Percentiles rank a stretch among this genome's conserved stretches.
Conservation (phyloP, 2,797 vertebrate genomes). For the Eulemur albifrons region DNA sequence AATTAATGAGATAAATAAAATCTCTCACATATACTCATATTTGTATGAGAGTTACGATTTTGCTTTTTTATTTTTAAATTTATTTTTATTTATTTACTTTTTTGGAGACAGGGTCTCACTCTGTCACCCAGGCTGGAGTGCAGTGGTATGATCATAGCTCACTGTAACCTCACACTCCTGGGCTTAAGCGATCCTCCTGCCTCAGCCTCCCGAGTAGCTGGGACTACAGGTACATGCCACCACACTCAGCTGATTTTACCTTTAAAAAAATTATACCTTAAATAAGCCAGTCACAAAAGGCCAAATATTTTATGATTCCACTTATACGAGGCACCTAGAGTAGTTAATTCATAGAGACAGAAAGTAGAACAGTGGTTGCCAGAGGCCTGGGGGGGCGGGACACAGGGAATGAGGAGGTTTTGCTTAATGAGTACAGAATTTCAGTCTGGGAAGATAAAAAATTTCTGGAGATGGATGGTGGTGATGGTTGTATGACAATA, state of each 20-base stretch:
- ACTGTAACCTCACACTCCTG: too few species aligned
- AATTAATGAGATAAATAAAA: background rate
- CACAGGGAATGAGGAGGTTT: background rate
- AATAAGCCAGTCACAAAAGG: background rate
- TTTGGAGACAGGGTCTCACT: too few species aligned
- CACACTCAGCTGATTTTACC: too few species aligned
- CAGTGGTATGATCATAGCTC: too few species aligned
- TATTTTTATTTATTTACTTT: too few species aligned
- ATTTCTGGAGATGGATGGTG: background rate
- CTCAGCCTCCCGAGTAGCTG: too few species aligned
- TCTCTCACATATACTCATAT: background rate
- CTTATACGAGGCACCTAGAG: background rate
- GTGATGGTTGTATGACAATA: background rate
- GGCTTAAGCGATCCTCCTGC: too few species aligned
- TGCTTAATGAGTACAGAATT: background rate
- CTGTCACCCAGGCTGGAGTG: too few species aligned
- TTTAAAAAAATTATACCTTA: background rate
- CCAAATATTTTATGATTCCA: background rate
- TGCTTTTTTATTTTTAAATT: background rate
- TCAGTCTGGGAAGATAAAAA: background rate
- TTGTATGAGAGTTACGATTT: background rate
- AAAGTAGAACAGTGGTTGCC: background rate
- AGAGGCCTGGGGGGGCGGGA: background rate
- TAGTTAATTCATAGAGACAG: background rate
- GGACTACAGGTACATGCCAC: too few species aligned